phyloP scores from a whole-genome alignment of 2,113 vertebrate genomes.

The Carollia perspicillata region DNA sequence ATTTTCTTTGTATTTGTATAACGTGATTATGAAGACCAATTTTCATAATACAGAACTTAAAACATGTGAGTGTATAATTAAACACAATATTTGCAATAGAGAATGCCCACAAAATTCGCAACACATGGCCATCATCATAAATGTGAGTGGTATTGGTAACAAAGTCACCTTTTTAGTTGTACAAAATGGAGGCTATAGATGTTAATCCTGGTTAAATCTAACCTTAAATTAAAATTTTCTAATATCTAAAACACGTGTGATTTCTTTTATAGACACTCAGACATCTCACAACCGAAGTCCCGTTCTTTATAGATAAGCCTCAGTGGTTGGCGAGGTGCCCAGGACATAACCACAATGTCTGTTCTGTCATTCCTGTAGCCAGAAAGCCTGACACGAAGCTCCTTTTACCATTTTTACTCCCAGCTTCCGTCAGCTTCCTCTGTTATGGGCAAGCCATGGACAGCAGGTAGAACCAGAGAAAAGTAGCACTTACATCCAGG shows the following conservation, averaged over 20 bases:
- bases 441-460: not conserved
- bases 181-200: not conserved
- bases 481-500: not conserved
- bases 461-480: not conserved
- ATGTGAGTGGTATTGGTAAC: not conserved
- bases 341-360: not conserved
- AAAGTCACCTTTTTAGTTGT: not conserved
- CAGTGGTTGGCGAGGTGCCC: not conserved
- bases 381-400: not conserved
- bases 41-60: not conserved
- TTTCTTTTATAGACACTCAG: not conserved
- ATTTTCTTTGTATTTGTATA: not conserved
- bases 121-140: not conserved
- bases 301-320: not conserved
- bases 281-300: not conserved
- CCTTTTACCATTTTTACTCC: not conserved
- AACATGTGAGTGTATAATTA: not conserved
- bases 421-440: not conserved
- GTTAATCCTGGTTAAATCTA: not conserved
- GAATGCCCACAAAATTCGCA: not conserved
- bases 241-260: not conserved
- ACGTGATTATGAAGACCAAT: not conserved
- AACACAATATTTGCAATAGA: constrained; percentile 33
- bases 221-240: not conserved
- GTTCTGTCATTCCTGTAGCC: not conserved